Base-by-base conservation (phyloP, 2,888 invertebrate genomes). In the Deilephila porcellus region DNA sequence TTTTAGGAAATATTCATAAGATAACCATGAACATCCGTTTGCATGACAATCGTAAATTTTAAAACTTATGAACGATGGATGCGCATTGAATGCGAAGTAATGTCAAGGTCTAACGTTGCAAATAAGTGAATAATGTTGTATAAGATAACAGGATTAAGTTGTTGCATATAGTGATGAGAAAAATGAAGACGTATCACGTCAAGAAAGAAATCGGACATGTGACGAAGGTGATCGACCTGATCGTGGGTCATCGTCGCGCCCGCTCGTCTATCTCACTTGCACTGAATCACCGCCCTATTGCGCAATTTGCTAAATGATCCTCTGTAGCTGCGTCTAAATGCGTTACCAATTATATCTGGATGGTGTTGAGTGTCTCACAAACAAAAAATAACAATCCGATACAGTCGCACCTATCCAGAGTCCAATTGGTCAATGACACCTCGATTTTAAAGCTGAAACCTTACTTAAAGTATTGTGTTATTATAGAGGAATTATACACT, bases 161-260 rank as follows among this genome's bases (percentile, higher is more conserved):
- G 25, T 45, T 20, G 20, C 34, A 64, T 37, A 29, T 62, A 32
- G 37, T 37, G 20, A 64, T 37, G 5, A 45, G 64, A 64, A 64
- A 4, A 37, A 34, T 20, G 20, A 64, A 64, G 52, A 67, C 25
- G 52, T 45, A 73, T 73, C 72, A 74, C 75, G 75, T 25, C 52
- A 25, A 52, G 67, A 67, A 67, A 67, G 52, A 67, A 67, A 52
- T 52, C 52, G 67, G 17, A 52, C 52, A 52, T 52, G 82, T 77
- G 82, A 78, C 76, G 80, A 86, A 90, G 92, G 91, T 93, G 90
- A 92, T 87, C 91, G 92, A 92, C 92, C 92, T 89, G 73, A 78
- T 77, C 82, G 77, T 86, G 87, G 92, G 92, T 92, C 92, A 91
- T 85, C 90, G 91, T 79, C 90, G 85, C 84, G 78, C 81, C 79